Conservation (phyloP, 2,113 vertebrate genomes). For the Phylloscopus whistleri region DNA sequence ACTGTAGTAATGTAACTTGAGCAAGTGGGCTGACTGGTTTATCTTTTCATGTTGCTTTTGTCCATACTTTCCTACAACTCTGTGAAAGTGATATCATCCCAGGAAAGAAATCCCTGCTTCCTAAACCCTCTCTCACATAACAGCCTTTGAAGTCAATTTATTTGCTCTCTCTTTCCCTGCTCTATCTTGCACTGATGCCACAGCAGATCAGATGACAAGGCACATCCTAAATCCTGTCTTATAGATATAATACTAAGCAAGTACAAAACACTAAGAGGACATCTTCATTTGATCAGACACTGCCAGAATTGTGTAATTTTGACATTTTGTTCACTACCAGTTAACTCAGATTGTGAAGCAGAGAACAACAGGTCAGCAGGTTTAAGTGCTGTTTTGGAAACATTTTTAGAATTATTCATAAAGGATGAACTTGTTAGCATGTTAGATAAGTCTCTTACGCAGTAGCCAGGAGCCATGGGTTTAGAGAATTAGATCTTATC, state of each 20-base stretch:
- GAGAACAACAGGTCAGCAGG: conserved; percentile 5
- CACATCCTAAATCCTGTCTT: background rate
- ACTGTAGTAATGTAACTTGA: background rate
- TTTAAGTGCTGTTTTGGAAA: background rate
- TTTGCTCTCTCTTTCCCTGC: background rate
- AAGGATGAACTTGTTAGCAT: conserved; percentile 17
- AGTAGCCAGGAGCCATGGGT: conserved; percentile 11
- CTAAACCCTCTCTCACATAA: background rate
- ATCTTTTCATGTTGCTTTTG: background rate
- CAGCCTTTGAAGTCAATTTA: background rate
- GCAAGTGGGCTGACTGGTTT: background rate
- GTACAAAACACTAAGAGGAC: background rate
- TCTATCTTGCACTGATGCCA: background rate
- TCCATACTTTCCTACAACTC: background rate
- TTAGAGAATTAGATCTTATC: conserved; percentile 33
- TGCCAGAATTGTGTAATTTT: background rate
- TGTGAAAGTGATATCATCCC: background rate
- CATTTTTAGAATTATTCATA: conserved; percentile 39
- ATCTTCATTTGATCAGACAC: background rate
- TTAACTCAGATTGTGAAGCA: background rate
- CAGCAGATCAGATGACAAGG: background rate
- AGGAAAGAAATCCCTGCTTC: background rate
- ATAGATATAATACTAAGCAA: background rate
- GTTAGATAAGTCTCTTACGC: conserved; percentile 1
- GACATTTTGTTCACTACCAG: background rate